Conservation (phyloP, 2,797 vertebrate genomes). For the Borostomias antarcticus region DNA sequence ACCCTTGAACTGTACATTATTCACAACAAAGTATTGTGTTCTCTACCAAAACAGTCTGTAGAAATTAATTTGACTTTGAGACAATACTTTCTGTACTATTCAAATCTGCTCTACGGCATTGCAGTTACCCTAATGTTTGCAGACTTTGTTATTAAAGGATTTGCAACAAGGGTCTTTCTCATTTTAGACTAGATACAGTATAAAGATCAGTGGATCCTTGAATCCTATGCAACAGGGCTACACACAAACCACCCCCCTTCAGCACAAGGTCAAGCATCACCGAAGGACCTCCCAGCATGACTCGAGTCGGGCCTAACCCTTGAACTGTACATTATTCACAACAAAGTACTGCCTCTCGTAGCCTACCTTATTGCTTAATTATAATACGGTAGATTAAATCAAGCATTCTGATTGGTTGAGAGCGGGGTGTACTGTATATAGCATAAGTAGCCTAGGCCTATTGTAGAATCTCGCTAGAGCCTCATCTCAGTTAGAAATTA, state of each 20-base stretch:
- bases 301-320: too few relatives aligned
- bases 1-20: too few relatives aligned
- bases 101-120: constrained; percentile 44
- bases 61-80: constrained; percentile 52
- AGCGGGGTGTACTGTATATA: too few relatives aligned
- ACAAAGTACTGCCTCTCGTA: too few relatives aligned
- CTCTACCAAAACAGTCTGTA: constrained; percentile 32
- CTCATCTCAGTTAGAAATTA: too few relatives aligned
- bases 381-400: too few relatives aligned
- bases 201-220: constrained; percentile 15
- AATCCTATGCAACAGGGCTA: constrained; percentile 20
- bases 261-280: constrained; percentile 9
- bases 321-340: too few relatives aligned
- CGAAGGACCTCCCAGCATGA: neutral
- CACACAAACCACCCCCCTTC: constrained; percentile 27
- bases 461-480: too few relatives aligned
- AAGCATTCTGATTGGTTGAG: too few relatives aligned
- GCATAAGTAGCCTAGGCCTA: too few relatives aligned
- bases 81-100: constrained; percentile 62
- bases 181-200: constrained; percentile 17
- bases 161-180: constrained; percentile 22
- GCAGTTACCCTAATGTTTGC: constrained; percentile 48
- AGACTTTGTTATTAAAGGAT: constrained; percentile 68
- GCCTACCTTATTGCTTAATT: too few relatives aligned
- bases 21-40: too few relatives aligned